A percentile compares a stretch with the other conserved stretches of the same genome.
Conservation (phyloP, 2,797 vertebrate genomes). For the Typhlichthys eigenmanni region DNA sequence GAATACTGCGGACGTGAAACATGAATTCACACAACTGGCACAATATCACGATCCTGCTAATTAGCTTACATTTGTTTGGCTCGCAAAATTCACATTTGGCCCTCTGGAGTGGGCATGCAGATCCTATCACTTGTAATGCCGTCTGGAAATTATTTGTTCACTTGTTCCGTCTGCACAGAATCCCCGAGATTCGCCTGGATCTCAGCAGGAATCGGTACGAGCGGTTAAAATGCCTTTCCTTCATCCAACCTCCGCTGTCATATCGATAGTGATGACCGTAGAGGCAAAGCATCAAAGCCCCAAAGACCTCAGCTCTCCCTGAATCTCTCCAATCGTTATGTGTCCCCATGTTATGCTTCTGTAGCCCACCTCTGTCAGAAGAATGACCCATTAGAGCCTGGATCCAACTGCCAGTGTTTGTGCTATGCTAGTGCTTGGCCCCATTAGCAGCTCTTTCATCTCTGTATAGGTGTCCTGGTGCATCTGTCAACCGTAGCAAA, state of each 20-base stretch:
- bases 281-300: background rate
- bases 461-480: slow-evolving; percentile 22
- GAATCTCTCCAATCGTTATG: background rate
- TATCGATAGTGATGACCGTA: slow-evolving; percentile 16
- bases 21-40: too few relatives aligned
- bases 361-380: slow-evolving; percentile 7
- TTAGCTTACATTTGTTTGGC: too few relatives aligned
- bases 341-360: background rate
- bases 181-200: background rate
- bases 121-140: background rate
- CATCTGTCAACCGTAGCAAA: slow-evolving; percentile 22
- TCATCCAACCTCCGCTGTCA: slow-evolving; percentile 20
- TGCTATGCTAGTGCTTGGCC: slow-evolving; percentile 2
- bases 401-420: slow-evolving; percentile 10
- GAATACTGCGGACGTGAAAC: background rate
- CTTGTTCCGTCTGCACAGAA: background rate
- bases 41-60: too few relatives aligned
- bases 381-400: slow-evolving; percentile 10
- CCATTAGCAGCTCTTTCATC: slow-evolving; percentile 1
- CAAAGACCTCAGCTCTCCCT: slow-evolving; percentile 2
- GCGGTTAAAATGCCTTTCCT: background rate
- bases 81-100: background rate
- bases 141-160: background rate
- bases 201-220: background rate
- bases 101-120: background rate